A percentile compares a stretch with the other conserved stretches of the same genome.
phyloP scores from a whole-genome alignment of 2,113 vertebrate species.

The Leptosomus discolor region DNA sequence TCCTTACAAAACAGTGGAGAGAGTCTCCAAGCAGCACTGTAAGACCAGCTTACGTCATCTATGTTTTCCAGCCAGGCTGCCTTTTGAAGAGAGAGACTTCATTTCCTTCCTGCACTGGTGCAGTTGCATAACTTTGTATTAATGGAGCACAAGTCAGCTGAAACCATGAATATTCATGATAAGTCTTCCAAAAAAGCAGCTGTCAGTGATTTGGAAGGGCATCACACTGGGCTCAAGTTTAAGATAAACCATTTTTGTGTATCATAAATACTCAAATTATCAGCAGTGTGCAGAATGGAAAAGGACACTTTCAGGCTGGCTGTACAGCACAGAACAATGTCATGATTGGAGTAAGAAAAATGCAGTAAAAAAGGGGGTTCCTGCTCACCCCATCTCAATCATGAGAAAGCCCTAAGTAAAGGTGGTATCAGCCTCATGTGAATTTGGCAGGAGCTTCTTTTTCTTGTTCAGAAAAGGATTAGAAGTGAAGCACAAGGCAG shows the following conservation, averaged over 20 bases:
- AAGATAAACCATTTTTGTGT: background rate
- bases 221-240: background rate
- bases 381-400: accelerated
- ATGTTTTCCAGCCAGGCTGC: background rate
- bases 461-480: background rate
- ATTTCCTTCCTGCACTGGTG: background rate
- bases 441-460: background rate
- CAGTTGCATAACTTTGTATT: background rate
- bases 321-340: background rate
- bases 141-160: background rate
- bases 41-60: background rate
- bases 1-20: too few relatives aligned
- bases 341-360: background rate
- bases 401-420: background rate
- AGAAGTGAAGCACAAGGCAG: background rate
- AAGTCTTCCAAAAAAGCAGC: background rate
- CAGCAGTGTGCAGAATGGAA: background rate
- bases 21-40: background rate
- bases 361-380: background rate
- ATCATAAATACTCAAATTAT: background rate
- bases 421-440: background rate
- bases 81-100: background rate
- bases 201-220: background rate
- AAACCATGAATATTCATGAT: background rate
- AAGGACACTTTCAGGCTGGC: background rate